Evolutionary conservation across 2,888 invertebrate genomes (phyloP).

Genomic region (Drosophila quinaria): DNA sequence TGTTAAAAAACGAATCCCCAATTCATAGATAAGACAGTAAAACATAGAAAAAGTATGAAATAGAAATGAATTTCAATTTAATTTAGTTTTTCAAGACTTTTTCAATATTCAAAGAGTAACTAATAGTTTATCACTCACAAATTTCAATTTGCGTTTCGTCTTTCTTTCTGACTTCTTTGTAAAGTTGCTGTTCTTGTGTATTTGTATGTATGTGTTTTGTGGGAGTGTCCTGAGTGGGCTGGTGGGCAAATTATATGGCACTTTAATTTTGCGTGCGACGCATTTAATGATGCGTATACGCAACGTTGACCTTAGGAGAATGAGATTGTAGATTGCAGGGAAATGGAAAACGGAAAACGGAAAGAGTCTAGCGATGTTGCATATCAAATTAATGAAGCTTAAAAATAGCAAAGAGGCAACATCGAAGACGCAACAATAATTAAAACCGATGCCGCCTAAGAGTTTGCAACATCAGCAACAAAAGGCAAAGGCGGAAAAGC

Average conservation of each 20-base stretch:
- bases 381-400: constrained; percentile 66
- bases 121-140: background rate
- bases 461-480: constrained; percentile 53
- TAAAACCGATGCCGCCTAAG: constrained; percentile 45
- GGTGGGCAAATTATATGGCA: constrained; percentile 57
- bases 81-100: too few relatives aligned
- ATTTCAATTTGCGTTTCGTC: background rate
- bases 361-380: constrained; percentile 12
- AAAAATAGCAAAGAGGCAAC: constrained; percentile 31
- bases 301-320: constrained; percentile 49
- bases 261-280: constrained; percentile 67
- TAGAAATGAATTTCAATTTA: too few relatives aligned
- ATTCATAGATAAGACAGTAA: too few relatives aligned
- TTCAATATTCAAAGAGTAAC: background rate
- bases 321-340: background rate
- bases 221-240: constrained; percentile 40
- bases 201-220: constrained; percentile 11
- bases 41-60: too few relatives aligned
- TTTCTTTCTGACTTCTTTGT: constrained; percentile 7
- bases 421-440: constrained; percentile 44
- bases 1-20: too few relatives aligned
- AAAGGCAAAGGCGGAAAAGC: constrained; percentile 6
- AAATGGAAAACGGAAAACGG: background rate
- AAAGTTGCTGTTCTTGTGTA: constrained; percentile 2
- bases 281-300: constrained; percentile 75